Evolutionary conservation across 1,140 invertebrate species (phyloP), one percentile per base, ranked within the genome.

Genomic region (Cydia splendana): DNA sequence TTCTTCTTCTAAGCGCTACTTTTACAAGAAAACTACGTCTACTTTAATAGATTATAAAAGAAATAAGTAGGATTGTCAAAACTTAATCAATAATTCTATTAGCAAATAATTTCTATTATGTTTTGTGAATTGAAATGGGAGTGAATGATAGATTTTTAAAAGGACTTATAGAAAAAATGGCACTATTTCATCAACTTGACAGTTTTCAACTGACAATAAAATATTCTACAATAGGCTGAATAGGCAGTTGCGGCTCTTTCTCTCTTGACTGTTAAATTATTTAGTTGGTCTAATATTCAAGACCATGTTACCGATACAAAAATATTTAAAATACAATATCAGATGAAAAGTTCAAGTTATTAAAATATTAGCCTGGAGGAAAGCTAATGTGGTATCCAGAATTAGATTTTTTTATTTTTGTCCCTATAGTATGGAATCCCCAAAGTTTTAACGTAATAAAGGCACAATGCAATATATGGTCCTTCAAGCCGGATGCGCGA

Each of bases 101-200:
- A 71, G 67, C 67, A 45, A 71, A 45, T 76, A 77, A n/a, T 78
- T 76, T 78, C 84, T 84, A 82, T 51, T 78, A 90, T 90, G 88
- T 86, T 82, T 84, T 78, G 81, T 90, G 88, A 87, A 77, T 85
- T 83, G 88, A 87, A 88, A 91, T 92, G 90, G 85, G 30, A 71
- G 79, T 92, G 90, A 87, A 78, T 76, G 69, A 62, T 20, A 78
- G 45, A 78, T 74, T 18, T 53, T 77, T 18, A 79, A 53, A 51
- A 51, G 28, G 75, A 74, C 34, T 24, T 53, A 75, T 3, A 77
- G 38, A 42, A 13, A 20, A 77, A 65, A 45, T 76, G 45, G 62
- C 53, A 30, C 30, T 76, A 34, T 75, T 75, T 57, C 57, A 45
- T 53, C 38, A 62, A 53, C 51, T 65, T 57, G 65, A 18, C 69